Base-by-base conservation (phyloP, 2,888 invertebrate species). In the Crepidodera aurea region DNA sequence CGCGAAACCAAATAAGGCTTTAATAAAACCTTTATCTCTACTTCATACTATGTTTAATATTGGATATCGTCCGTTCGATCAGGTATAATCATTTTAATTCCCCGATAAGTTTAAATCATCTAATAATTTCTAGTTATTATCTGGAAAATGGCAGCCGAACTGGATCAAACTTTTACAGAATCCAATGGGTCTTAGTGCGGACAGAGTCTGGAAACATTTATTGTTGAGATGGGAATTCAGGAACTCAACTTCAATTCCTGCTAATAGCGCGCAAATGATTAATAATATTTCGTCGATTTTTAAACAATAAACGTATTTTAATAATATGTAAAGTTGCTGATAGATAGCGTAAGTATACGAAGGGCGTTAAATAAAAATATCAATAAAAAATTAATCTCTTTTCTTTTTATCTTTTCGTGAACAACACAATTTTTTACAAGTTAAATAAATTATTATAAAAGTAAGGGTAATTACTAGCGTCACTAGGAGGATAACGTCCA, bases 31-130 rank as follows among this genome's bases (percentile, higher is more conserved):
- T 37, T 82, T 85, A 0, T 86, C 88, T 0, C 80, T 93, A 8
- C 79, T 92, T 0, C 88, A 90, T 74, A 86, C 87, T 5, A 92
- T 93, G 92, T 93, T 93, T 74, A 90, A 90, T 73, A 91, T 93
- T 60, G 92, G 91, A 8, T 83, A 87, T 64, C 82, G 84, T 13
- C 87, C 88, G 0, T 93, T 93, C 76, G 92, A 93, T 81, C 90
- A 92, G 85, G 91, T 91, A 72, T 22, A 22, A 22, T 6, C 6
- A 22, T 22, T 22, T 16, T 25, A 48, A 7, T 13, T 46, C 16
- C 18, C 4, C 10, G n/a, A 25, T 27, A 51, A 39, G 29, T 29
- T 6, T 29, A 29, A 8, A 29, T 29, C 10, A 29, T 6, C 29
- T 34, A 29, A 25, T 25, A 25, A 25, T 65, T 78, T 78, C 62